These are phyloP conservation scores for Alosa sapidissima DNA, from an alignment of 2,797 vertebrate genomes.

Conservation along the genomic window DNA sequence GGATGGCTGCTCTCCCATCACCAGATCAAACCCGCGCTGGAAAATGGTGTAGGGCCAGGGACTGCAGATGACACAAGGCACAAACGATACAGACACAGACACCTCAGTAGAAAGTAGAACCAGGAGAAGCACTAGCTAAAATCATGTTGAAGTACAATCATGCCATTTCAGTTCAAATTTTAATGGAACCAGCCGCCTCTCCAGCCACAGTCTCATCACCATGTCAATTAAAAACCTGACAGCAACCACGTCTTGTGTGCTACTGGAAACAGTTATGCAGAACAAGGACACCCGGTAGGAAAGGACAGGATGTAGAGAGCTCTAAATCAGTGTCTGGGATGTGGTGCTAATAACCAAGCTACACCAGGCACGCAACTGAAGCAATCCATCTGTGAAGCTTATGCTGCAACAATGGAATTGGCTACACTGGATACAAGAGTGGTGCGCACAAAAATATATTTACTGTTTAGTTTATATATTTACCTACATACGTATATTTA, in stretches of 20 bases:
- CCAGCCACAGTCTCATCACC: neutral
- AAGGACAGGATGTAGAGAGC: neutral
- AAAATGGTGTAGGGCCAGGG: conserved; percentile 99
- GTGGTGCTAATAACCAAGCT: neutral
- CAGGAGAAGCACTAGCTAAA: neutral
- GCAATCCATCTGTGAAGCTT: no score
- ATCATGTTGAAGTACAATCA: neutral
- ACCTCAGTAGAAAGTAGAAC: neutral
- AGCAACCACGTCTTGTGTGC: neutral
- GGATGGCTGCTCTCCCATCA: conserved; percentile 96
- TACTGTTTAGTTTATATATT: no score
- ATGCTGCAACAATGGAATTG: no score
- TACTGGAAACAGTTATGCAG: no score
- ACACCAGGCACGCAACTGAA: no score
- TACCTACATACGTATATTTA: no score
- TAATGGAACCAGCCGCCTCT: neutral
- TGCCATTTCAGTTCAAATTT: neutral
- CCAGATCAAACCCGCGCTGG: conserved; percentile 97
- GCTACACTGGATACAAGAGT: no score
- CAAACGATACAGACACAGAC: conserved; percentile 44
- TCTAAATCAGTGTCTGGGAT: neutral
- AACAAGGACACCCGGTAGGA: neutral
- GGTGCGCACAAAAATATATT: no score
- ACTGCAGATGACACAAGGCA: conserved; percentile 64
- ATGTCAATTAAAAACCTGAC: neutral